A percentile compares a stretch with the other conserved stretches of the same genome.
phyloP scores from a whole-genome alignment of 2,113 vertebrate genomes.

The Tychaedon coryphoeus region DNA sequence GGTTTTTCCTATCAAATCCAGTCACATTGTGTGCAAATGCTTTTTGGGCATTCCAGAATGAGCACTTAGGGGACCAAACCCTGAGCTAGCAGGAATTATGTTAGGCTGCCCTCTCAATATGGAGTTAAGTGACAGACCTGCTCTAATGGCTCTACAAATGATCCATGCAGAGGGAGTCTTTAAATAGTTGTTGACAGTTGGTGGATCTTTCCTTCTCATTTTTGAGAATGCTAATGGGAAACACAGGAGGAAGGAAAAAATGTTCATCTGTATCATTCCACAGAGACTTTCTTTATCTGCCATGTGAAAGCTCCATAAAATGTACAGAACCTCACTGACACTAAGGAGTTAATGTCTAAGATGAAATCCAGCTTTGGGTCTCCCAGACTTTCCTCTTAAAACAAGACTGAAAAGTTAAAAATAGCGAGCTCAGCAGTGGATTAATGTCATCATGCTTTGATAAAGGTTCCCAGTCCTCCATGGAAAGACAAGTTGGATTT shows the following conservation, averaged over 20 bases:
- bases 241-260: not conserved
- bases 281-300: not conserved
- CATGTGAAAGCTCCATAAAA: not conserved
- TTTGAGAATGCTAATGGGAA: constrained; percentile 16
- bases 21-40: not conserved
- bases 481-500: not conserved
- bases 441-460: not conserved
- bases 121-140: not conserved
- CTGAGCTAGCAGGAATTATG: not conserved
- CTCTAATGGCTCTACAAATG: not conserved
- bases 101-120: not conserved
- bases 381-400: not conserved
- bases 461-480: not conserved
- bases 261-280: not conserved
- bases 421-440: not conserved
- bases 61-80: not conserved
- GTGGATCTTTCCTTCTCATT: not conserved
- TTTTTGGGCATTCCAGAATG: not conserved
- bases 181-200: not conserved
- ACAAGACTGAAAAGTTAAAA: not conserved
- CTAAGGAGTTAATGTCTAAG: not conserved
- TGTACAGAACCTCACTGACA: not conserved
- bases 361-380: not conserved
- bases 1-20: not conserved
- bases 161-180: not conserved